These are phyloP conservation scores for Archips xylosteana DNA, from an alignment of 2,888 invertebrate genomes.

Conservation along the genomic window DNA sequence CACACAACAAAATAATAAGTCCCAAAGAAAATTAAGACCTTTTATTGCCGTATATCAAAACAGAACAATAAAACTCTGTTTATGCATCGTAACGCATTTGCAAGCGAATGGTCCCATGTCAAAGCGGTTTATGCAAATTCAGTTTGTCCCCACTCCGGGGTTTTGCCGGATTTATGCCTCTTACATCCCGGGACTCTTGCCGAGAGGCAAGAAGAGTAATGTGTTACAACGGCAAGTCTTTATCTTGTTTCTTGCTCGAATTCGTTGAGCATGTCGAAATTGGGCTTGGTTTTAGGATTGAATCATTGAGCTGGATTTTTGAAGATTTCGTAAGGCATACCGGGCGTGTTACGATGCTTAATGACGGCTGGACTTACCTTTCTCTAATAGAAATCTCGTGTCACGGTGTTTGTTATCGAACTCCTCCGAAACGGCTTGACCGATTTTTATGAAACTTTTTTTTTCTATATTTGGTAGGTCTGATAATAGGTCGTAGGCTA, in stretches of 20 bases:
- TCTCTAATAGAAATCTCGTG: no score
- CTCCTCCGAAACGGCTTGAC: no score
- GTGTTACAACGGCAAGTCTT: slow-evolving; percentile 17
- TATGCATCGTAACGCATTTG: slow-evolving; percentile 30
- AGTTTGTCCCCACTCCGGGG: slow-evolving; percentile 2
- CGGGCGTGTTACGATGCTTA: no score
- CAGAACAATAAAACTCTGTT: slow-evolving; percentile 21
- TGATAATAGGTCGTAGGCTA: no score
- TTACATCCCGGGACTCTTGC: slow-evolving; percentile 25
- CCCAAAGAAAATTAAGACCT: neutral
- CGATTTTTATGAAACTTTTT: no score
- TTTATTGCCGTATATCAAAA: slow-evolving; percentile 5
- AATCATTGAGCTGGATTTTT: neutral
- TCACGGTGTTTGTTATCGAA: no score
- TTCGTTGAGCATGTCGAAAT: slow-evolving; percentile 3
- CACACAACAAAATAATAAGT: neutral
- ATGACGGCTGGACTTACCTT: no score
- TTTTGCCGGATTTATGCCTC: slow-evolving; percentile 32
- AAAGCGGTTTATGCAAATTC: slow-evolving; percentile 30
- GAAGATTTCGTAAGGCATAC: no score
- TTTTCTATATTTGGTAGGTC: no score
- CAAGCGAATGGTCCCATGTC: slow-evolving; percentile 30
- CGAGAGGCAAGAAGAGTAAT: slow-evolving; percentile 24
- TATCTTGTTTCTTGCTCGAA: slow-evolving; percentile 6
- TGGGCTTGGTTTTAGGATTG: neutral